Conservation (phyloP, 2,113 vertebrate genomes). For the Gobius niger region DNA sequence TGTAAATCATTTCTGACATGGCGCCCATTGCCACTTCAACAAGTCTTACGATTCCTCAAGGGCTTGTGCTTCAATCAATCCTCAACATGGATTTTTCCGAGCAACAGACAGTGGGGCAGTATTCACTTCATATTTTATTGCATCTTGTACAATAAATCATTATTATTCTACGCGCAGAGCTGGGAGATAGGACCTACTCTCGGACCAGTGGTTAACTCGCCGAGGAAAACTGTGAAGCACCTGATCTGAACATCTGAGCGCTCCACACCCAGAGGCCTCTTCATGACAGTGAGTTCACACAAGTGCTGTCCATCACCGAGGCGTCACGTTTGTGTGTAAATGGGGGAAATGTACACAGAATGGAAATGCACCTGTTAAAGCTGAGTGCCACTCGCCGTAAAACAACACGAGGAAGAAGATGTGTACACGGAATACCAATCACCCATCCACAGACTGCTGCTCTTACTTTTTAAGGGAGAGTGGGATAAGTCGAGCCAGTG, state of each 20-base stretch:
- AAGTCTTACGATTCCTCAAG: not conserved
- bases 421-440: no score
- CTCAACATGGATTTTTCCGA: not conserved
- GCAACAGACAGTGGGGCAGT: not conserved
- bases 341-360: no score
- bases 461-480: no score
- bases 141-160: not conserved
- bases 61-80: not conserved
- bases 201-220: not conserved
- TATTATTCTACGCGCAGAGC: not conserved
- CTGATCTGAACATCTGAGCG: not conserved
- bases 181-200: not conserved
- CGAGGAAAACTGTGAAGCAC: not conserved
- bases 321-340: no score
- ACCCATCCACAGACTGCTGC: no score
- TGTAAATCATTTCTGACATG: not conserved
- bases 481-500: no score
- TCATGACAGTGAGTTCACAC: no score
- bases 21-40: not conserved
- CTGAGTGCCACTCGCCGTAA: no score
- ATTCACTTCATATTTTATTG: constrained; percentile 4
- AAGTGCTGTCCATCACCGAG: no score
- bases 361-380: no score
- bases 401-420: no score
- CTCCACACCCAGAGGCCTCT: not conserved